Evolutionary conservation across 2,888 invertebrate species (phyloP).

Genomic region (Acanthococcus lagerstroemiae): DNA sequence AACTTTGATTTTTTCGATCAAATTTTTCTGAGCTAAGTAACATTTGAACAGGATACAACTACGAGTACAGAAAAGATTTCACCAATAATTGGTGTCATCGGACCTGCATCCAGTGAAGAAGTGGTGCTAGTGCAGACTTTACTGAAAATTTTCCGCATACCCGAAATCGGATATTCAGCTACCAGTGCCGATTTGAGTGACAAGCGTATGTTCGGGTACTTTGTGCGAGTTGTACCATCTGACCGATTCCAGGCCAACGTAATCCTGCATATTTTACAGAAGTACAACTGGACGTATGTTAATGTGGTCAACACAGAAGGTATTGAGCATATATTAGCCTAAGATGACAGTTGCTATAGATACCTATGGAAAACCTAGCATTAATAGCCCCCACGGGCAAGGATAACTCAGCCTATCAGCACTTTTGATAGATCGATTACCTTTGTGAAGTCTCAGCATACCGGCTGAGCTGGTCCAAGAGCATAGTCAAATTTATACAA

Average conservation of each 20-base stretch:
- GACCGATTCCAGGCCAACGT: constrained; percentile 67
- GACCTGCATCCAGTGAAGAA: constrained; percentile 63
- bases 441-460: too few species aligned
- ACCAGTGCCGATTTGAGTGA: constrained; percentile 65
- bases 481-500: too few species aligned
- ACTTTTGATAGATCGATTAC: too few species aligned
- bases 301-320: constrained; percentile 66
- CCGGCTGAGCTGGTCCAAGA: too few species aligned
- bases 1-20: too few species aligned
- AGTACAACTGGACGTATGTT: constrained; percentile 69
- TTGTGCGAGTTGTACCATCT: constrained; percentile 66
- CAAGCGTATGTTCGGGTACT: constrained; percentile 63
- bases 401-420: too few species aligned
- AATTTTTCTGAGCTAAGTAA: too few species aligned
- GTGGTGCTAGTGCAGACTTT: constrained; percentile 66
- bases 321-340: constrained; percentile 40
- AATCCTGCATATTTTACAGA: constrained; percentile 55
- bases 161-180: constrained; percentile 66
- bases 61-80: too few species aligned
- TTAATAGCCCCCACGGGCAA: too few species aligned
- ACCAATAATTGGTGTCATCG: constrained; percentile 47
- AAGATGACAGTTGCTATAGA: too few species aligned
- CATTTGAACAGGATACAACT: too few species aligned
- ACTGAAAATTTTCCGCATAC: constrained; percentile 52
- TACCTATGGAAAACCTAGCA: too few species aligned